Base-by-base conservation (phyloP, 1,140 invertebrate species). In the Elymnias hypermnestra region DNA sequence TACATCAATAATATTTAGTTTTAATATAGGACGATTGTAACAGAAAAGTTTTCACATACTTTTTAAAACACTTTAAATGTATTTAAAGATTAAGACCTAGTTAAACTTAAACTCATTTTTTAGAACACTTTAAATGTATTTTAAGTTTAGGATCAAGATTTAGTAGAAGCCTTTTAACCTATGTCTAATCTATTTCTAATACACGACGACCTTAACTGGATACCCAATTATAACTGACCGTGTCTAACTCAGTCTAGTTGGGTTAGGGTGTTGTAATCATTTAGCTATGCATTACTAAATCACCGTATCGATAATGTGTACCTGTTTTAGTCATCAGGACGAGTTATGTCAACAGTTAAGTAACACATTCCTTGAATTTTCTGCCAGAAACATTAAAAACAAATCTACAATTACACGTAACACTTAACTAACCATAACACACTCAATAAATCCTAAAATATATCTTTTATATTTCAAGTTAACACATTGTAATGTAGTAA, bases 211-310 rank as follows among this genome's bases (percentile, higher is more conserved):
- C 58, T 72, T 64, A 52, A 50, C 31, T 51, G 52, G 52, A 51
- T 53, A 64, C 52, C 44, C 54, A 62, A 61, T 65, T 70, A 65
- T 44, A 61, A 83, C 75, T 83, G 72, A 61, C 62, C 68, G 55
- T 68, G 54, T 59, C 56, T 49, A 71, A 63, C 58, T 52, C 42
- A 39, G 42, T 36, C 55, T 53, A 63, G 46, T 43, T 54, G 41
- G 53, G 53, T 58, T 54, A 49, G 33, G 33, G 44, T 76, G 76
- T 78, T 70, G 73, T 75, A 82, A 79, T 54, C 19, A 40, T 41
- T 47, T 53, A 49, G 29, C 41, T 53, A 52, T 28, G 45, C 49
- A 54, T 65, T 61, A 61, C 58, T 62, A 65, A 65, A 65, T 62
- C 55, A 54, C 50, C 51, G 52, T 51, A 53, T 26, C 49, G 45